Evolutionary conservation across 2,797 vertebrate species (phyloP).

Genomic region (Neosalanx taihuensis): DNA sequence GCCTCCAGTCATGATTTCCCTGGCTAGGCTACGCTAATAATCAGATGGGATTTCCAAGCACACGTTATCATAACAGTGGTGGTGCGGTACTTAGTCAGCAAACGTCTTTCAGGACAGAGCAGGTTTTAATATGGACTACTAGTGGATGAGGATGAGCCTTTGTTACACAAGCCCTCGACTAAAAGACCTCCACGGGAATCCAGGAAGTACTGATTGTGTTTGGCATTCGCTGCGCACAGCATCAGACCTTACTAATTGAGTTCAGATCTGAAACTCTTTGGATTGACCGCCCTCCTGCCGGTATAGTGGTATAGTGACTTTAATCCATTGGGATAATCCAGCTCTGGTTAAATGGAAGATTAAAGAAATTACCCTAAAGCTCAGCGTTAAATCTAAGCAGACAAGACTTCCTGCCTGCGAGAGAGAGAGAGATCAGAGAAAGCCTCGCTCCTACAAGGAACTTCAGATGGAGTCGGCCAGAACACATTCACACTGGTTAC

Average conservation of each 20-base stretch:
- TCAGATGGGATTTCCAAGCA: background rate
- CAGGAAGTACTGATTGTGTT: background rate
- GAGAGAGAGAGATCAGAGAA: conserved; percentile 6
- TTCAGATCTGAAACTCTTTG: conserved; percentile 3
- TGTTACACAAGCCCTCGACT: background rate
- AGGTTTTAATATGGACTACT: background rate
- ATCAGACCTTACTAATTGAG: conserved; percentile 6
- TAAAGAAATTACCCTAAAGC: conserved; percentile 17
- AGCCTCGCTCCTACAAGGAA: conserved; percentile 20
- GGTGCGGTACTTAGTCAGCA: background rate
- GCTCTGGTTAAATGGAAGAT: conserved; percentile 12
- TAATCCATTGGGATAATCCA: conserved; percentile 18
- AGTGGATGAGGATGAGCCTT: too few relatives aligned
- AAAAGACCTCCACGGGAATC: background rate
- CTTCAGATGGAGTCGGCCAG: background rate
- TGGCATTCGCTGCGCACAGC: background rate
- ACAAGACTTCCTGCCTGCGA: conserved; percentile 4
- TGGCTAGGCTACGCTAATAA: too few relatives aligned
- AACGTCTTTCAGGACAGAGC: background rate
- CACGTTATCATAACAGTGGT: background rate
- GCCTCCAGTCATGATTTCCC: background rate
- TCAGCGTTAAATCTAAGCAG: background rate
- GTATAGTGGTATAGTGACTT: background rate
- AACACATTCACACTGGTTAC: too few relatives aligned
- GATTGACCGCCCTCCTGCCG: background rate